Evolutionary conservation across 2,888 invertebrate genomes (phyloP), one percentile per base, ranked within the genome.

Genomic region (Cephus rjabovi): DNA sequence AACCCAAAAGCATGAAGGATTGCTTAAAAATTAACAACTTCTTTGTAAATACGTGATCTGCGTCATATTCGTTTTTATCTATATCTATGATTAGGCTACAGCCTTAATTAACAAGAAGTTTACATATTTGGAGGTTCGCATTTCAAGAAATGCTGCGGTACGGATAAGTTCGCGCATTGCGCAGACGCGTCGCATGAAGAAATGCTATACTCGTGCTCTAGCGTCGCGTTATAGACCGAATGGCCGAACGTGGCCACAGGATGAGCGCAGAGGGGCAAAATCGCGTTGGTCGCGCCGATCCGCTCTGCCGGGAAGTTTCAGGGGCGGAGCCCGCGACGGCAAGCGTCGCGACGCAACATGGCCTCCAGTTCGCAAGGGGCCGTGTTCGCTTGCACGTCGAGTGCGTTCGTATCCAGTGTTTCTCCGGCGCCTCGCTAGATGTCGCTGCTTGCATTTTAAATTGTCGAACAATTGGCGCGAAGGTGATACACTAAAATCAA

Each of bases 301-400:
- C 40, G 40, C 40, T 23, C 23, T 56, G 15, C 73, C n/a, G 77
- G 73, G 69, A 71, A 73, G 69, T 69, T 79, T 76, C 78, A 80
- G 80, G 76, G 86, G 86, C 83, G 85, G 83, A 81, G 84, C 81
- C 84, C 79, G 73, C 76, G 83, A 82, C 83, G 82, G 82, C 83
- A 83, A 79, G 78, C 81, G 82, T 80, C 75, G 73, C 79, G 82
- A 80, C 79, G 81, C 87, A 89, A 89, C 83, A 88, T 88, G 89
- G 87, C 88, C 83, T 77, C 86, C 87, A 88, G 88, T 88, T 87
- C 82, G 85, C 85, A 84, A 86, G 85, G 84, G 86, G 82, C 83
- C 85, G 88, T 84, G 86, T 84, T 84, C 85, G 84, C 82, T 84
- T 84, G 81, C 80, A 84, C 83, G 79, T 87, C 86, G 85, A 81